Conservation (phyloP, 2,113 vertebrate species). For the Lichenostomus cassidix region DNA sequence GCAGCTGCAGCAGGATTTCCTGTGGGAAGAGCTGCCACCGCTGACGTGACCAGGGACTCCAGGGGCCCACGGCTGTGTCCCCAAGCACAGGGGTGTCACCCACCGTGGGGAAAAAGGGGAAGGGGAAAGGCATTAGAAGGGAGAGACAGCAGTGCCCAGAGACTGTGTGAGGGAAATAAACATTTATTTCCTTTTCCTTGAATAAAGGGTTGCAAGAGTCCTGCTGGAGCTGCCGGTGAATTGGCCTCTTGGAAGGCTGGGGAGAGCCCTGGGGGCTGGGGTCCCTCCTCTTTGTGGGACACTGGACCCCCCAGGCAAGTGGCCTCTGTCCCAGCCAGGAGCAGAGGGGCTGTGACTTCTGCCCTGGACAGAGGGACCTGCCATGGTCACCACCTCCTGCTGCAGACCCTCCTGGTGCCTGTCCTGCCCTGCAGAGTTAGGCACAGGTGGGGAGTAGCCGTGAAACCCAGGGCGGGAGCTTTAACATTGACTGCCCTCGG, state of each 20-base stretch:
- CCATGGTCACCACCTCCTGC: background rate
- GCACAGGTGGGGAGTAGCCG: too few relatives aligned
- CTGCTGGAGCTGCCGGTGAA: background rate
- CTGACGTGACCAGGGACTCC: background rate
- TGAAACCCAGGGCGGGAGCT: background rate
- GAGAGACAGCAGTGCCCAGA: background rate
- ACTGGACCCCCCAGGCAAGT: background rate
- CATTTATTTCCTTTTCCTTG: background rate
- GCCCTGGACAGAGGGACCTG: background rate
- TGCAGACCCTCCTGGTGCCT: too few relatives aligned
- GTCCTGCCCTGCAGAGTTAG: background rate
- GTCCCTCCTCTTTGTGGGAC: background rate
- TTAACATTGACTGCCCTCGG: background rate
- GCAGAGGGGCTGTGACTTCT: background rate
- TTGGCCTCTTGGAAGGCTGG: background rate
- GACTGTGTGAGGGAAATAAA: background rate
- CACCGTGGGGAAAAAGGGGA: background rate
- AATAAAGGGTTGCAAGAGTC: background rate
- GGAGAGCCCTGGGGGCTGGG: background rate
- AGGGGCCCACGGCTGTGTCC: background rate
- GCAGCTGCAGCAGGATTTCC: background rate
- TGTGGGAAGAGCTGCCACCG: background rate
- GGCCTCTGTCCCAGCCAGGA: background rate
- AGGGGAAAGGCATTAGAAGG: background rate
- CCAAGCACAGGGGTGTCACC: background rate